These are phyloP conservation scores for Notarius quadriscutis DNA, from an alignment of 2,113 vertebrate genomes.

Conservation along the genomic window DNA sequence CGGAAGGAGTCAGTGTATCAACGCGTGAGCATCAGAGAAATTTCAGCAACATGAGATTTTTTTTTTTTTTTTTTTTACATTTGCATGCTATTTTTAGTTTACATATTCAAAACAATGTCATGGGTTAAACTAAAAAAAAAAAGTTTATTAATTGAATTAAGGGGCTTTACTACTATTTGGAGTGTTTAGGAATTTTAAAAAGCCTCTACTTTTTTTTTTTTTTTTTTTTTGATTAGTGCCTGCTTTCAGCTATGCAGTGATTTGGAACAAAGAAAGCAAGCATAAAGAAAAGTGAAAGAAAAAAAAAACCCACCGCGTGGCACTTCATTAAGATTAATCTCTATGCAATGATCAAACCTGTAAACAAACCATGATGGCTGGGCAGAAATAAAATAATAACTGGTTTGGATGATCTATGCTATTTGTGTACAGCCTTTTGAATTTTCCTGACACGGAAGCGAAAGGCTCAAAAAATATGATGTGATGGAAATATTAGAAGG, in stretches of 20 bases:
- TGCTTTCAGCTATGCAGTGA: neutral
- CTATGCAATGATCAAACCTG: neutral
- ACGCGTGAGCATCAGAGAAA: slow-evolving; percentile 3
- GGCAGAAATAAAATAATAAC: neutral
- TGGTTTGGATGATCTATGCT: neutral
- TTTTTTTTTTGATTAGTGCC: no score
- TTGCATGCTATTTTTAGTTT: neutral
- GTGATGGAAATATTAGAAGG: neutral
- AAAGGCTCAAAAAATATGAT: neutral
- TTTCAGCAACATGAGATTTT: neutral
- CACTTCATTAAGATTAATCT: neutral
- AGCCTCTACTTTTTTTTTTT: no score
- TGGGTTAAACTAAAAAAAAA: neutral
- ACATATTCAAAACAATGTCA: neutral
- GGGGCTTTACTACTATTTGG: no score
- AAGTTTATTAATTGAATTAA: neutral
- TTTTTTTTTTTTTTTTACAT: neutral
- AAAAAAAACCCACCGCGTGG: slow-evolving; percentile 21
- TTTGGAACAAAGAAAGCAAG: neutral
- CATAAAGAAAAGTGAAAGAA: neutral
- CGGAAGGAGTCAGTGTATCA: slow-evolving; percentile 38
- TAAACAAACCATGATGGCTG: no score
- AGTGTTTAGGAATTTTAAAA: no score
- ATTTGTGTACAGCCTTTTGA: neutral
- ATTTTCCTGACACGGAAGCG: neutral